Evolutionary conservation across 2,888 invertebrate species (phyloP).

Genomic region (Leptinotarsa juncta): DNA sequence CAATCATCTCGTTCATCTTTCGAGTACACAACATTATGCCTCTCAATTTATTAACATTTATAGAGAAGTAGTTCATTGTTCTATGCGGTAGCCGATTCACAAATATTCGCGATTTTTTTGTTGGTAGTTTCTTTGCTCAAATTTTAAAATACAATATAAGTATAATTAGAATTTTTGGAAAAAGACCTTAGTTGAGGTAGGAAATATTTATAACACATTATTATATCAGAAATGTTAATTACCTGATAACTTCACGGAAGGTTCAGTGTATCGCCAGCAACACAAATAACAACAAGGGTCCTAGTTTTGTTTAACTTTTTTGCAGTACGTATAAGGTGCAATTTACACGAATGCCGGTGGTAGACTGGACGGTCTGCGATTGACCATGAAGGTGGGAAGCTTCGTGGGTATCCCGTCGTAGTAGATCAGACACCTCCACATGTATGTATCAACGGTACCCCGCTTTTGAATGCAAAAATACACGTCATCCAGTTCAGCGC

Average conservation of each 20-base stretch:
- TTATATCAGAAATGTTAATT: not conserved
- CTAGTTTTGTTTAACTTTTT: not conserved
- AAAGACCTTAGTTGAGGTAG: not conserved
- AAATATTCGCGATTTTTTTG: too few relatives aligned
- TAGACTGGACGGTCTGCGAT: slow-evolving; percentile 25
- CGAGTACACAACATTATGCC: too few relatives aligned
- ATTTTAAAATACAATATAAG: not conserved
- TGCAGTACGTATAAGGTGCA: slow-evolving; percentile 21
- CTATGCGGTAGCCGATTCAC: too few relatives aligned
- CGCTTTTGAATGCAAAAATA: slow-evolving; percentile 10
- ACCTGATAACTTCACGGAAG: not conserved
- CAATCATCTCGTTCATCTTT: too few relatives aligned
- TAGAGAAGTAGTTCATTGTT: too few relatives aligned
- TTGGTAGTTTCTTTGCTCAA: too few relatives aligned
- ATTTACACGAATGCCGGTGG: slow-evolving; percentile 23
- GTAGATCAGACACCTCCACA: slow-evolving; percentile 27
- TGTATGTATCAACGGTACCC: slow-evolving; percentile 10
- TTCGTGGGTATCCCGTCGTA: slow-evolving; percentile 23
- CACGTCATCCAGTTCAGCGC: slow-evolving; percentile 10
- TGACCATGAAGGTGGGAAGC: slow-evolving; percentile 29
- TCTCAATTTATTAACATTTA: too few relatives aligned
- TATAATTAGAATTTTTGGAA: not conserved
- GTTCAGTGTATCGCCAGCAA: slow-evolving; percentile 9
- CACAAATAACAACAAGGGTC: slow-evolving; percentile 16
- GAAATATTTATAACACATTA: not conserved